Base-by-base conservation (phyloP, 2,113 vertebrate species). In the Anthoscopus minutus region DNA sequence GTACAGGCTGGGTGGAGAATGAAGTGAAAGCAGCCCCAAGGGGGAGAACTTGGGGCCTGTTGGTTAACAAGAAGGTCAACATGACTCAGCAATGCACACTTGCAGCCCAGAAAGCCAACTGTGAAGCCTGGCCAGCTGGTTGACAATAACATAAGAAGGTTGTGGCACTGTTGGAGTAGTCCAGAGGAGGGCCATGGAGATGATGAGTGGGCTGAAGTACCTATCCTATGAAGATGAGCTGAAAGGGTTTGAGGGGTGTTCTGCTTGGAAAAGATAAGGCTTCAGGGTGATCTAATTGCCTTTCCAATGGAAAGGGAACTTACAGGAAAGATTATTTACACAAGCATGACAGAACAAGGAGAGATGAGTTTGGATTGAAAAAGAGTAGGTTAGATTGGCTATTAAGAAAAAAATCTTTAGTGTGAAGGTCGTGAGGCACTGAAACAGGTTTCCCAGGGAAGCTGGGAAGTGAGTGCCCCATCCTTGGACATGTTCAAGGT, bases 241-340 rank as follows among this genome's bases (percentile, higher is more conserved):
- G 40, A 37, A 50, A 64, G 19, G 21, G 19, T 37, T 42, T 42
- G 42, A 67, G 22, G 27, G 11, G 9, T 64, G 9, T 47, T 89
- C 37, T 73, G 21, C 20, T n/a, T 0, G 0, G 62, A 76, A 48
- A 74, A 71, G 15, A 70, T n/a, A 42, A 51, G 25, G 67, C 48
- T 80, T 54, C 0, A 0, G 25, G 11, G 16, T 66, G 14, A 37
- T 40, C 27, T 56, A 38, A 50, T 7, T 31, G 40, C 37, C 54
- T 58, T 67, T 67, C 20, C 14, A 61, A 14, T 50, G 44, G 27
- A 37, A 28, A 70, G 33, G 11, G 18, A 54, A 14, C n/a, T 72
- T 42, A 47, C 2, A 42, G 22, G 38, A 81, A 35, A 48, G 62
- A 25, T 30, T 58, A 27, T 45, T 93, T 69, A 51, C 10, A 56